Evolutionary conservation across 2,113 vertebrate genomes (phyloP).

Genomic region (Cranoglanis bouderius): DNA sequence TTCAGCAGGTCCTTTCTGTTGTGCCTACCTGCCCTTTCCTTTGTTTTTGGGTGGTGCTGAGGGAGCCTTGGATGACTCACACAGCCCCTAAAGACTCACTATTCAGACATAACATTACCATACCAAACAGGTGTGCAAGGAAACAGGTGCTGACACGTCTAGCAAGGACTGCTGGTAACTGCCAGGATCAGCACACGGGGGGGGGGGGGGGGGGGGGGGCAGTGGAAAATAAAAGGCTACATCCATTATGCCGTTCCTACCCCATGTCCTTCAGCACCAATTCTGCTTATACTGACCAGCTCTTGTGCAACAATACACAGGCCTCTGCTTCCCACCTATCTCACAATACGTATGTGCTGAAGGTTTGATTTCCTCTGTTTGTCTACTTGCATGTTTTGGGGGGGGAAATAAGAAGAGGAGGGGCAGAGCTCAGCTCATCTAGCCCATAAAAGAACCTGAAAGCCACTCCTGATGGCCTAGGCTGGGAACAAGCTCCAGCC

Average conservation of each 20-base stretch:
- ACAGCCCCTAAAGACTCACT: slow-evolving; percentile 44
- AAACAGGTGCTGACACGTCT: slow-evolving; percentile 51
- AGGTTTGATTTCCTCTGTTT: slow-evolving; percentile 73
- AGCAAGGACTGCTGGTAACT: slow-evolving; percentile 31
- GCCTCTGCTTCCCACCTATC: slow-evolving; percentile 41
- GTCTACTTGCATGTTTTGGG: slow-evolving; percentile 57
- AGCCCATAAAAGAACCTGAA: slow-evolving; percentile 52
- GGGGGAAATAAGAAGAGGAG: slow-evolving; percentile 40
- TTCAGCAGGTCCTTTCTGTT: slow-evolving; percentile 40
- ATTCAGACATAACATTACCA: slow-evolving; percentile 53
- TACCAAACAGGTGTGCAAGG: slow-evolving; percentile 54
- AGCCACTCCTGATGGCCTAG: slow-evolving; percentile 54
- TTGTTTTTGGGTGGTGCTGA: slow-evolving; percentile 45
- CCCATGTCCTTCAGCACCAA: slow-evolving; percentile 2
- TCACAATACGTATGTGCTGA: slow-evolving; percentile 57
- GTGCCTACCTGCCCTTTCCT: slow-evolving; percentile 39
- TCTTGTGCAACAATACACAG: slow-evolving; percentile 55
- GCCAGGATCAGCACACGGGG: slow-evolving; percentile 43
- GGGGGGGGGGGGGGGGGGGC: slow-evolving; percentile 29
- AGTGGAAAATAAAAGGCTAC: slow-evolving; percentile 29
- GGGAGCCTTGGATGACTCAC: slow-evolving; percentile 54
- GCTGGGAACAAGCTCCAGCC: slow-evolving; percentile 61
- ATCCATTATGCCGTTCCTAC: background rate
- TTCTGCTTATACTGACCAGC: slow-evolving; percentile 2
- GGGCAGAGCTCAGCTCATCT: slow-evolving; percentile 40